phyloP scores from a whole-genome alignment of 2,113 vertebrate species.

The Nasalis larvatus region DNA sequence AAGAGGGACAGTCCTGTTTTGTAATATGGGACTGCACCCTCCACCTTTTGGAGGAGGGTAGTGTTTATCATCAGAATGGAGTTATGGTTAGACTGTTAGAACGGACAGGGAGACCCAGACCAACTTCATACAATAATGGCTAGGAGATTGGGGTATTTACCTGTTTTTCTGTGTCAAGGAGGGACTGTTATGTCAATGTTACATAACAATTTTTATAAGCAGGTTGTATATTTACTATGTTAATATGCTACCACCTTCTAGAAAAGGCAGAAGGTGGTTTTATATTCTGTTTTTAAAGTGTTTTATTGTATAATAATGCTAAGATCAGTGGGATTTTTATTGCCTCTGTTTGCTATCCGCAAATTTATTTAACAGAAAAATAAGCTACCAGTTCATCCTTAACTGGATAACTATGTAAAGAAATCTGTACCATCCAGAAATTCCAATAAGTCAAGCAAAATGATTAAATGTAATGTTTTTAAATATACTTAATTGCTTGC shows the following conservation, averaged over 20 bases:
- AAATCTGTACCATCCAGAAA: not conserved
- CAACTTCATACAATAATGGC: accelerated
- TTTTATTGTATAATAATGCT: not conserved
- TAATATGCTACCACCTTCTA: not conserved
- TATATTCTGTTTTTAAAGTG: not conserved
- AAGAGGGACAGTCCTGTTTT: not conserved
- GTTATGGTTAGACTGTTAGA: not conserved
- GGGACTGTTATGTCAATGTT: not conserved
- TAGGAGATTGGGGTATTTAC: not conserved
- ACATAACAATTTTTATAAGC: not conserved
- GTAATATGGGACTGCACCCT: not conserved
- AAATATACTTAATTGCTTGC: not conserved
- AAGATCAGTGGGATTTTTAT: not conserved
- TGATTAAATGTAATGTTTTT: not conserved
- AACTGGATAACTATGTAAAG: not conserved
- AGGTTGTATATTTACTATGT: not conserved
- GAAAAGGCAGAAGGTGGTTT: not conserved
- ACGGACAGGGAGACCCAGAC: not conserved
- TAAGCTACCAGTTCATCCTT: not conserved
- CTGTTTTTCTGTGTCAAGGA: not conserved
- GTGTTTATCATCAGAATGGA: not conserved
- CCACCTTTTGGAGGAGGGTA: not conserved
- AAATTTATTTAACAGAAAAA: not conserved
- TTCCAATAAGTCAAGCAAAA: not conserved
- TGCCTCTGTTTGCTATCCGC: not conserved